Evolutionary conservation across 2,888 invertebrate species (phyloP).

Genomic region (Hemistola chrysoprasaria): DNA sequence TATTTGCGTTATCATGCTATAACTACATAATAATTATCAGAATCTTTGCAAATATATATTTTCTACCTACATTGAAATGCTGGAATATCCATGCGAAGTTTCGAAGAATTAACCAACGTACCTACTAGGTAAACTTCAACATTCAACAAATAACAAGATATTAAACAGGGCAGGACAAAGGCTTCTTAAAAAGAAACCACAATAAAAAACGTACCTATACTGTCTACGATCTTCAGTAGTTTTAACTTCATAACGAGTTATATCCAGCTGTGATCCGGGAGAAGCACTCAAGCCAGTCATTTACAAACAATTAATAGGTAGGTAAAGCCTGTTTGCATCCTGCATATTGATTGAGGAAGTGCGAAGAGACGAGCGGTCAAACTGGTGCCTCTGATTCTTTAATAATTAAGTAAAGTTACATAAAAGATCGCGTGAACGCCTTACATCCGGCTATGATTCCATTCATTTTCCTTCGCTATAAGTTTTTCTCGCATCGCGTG

Average conservation of each 20-base stretch:
- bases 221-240: no score
- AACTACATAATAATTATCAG: no score
- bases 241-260: constrained; percentile 3
- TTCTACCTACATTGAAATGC: no score
- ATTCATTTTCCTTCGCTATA: constrained; percentile 66
- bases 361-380: constrained; percentile 43
- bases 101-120: no score
- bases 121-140: no score
- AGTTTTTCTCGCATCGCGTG: constrained; percentile 69
- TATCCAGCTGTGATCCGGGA: constrained; percentile 44
- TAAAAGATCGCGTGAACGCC: constrained; percentile 63
- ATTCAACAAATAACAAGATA: no score
- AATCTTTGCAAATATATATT: no score
- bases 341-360: constrained; percentile 53
- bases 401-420: constrained; percentile 28
- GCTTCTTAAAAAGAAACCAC: no score
- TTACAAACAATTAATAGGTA: constrained; percentile 43
- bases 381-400: constrained; percentile 33
- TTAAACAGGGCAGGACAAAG: no score
- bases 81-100: no score
- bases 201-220: no score
- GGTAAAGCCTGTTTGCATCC: constrained; percentile 56
- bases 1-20: no score
- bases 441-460: constrained; percentile 68
- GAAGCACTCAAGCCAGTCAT: constrained; percentile 31